Conservation (phyloP, 2,888 invertebrate genomes). For the Heliconius ismenius region DNA sequence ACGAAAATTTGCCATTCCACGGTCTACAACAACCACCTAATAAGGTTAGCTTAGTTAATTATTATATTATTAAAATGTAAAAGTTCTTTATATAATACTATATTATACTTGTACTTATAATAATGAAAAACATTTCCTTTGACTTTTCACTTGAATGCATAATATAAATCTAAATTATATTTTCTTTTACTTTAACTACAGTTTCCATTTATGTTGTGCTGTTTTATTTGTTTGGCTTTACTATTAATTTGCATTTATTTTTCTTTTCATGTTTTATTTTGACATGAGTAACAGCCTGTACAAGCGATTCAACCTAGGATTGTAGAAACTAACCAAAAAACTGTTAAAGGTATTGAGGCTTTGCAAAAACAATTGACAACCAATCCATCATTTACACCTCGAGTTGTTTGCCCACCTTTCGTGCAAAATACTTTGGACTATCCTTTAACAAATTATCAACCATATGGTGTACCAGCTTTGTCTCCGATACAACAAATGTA, state of each 20-base stretch:
- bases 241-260: conserved; percentile 69
- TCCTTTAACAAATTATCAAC: conserved; percentile 56
- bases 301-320: conserved; percentile 81
- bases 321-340: conserved; percentile 69
- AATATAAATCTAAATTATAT: background rate
- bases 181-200: background rate
- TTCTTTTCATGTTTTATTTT: conserved; percentile 74
- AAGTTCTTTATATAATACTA: background rate
- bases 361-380: conserved; percentile 76
- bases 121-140: background rate
- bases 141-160: background rate
- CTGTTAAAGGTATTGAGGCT: conserved; percentile 65
- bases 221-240: conserved; percentile 46
- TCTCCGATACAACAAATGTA: conserved; percentile 76
- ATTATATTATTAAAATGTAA: background rate
- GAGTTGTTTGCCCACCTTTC: conserved; percentile 75
- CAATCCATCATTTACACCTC: conserved; percentile 76
- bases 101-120: background rate
- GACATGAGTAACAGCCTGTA: conserved; percentile 77
- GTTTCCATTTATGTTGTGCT: background rate
- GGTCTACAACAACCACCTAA: conserved; percentile 96
- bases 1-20: conserved; percentile 97
- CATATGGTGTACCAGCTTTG: conserved; percentile 69
- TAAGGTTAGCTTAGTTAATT: conserved; percentile 85
- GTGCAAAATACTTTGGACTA: conserved; percentile 67